Evolutionary conservation across 2,888 invertebrate species (phyloP), one percentile per base, ranked within the genome.

Genomic region (Cryptops parisi): DNA sequence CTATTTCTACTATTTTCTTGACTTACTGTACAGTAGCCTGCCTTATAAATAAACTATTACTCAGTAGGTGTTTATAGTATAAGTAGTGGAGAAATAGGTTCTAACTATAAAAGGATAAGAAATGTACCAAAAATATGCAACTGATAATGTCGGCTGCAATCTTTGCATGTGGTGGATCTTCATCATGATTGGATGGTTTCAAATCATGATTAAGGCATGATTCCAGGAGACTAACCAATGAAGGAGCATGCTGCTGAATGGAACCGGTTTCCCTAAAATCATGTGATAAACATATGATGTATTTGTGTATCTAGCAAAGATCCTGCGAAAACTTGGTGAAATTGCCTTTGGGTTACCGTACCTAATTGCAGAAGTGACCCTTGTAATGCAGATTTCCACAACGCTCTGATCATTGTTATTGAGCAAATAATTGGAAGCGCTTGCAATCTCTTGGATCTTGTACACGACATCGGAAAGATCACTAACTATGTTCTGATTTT

Each of bases 111-210:
- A n/a, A n/a, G n/a, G n/a, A n/a, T n/a, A n/a, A n/a, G n/a, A n/a
- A n/a, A 67, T 77, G 74, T 69, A 89, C 91, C 77, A 90, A 73
- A 72, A 94, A 93, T 68, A 94, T 83, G 70, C 89, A 90, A 60
- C 90, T 89, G 65, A 94, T 84, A 58, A 94, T 81, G 72, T 94
- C 94, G 45, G 89, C 87, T 21, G 91, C 90, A 64, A 94, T 93
- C 73, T 94, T 94, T 46, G 91, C 89, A 76, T 94, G 93, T 1
- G 93, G 91, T 38, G 91, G 88, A 72, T 93, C 91, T 65, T 86
- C 85, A 69, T 87, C 85, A 61, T 80, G 73, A 22, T 77, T 70
- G 27, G 78, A 73, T 0, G 87, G 84, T 71, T 86, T 84, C 60
- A 91, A 74, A 70, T 88, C 88, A 74, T 91, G 87, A 66, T 84